These are phyloP conservation scores for Pygoscelis adeliae DNA, from an alignment of 2,113 vertebrate species.

Conservation along the genomic window DNA sequence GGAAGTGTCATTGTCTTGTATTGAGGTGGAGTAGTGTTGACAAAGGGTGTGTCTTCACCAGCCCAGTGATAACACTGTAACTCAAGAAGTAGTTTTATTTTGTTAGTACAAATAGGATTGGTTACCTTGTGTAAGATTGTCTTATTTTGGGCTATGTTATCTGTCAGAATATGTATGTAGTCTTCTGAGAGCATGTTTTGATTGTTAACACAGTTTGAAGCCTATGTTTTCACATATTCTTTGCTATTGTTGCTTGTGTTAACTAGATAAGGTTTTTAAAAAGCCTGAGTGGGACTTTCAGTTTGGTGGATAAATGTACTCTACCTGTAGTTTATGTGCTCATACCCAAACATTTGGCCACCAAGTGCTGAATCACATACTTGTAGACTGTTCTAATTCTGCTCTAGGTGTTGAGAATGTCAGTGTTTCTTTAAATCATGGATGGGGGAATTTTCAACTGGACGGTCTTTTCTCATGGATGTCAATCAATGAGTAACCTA, in stretches of 20 bases:
- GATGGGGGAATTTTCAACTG: not conserved
- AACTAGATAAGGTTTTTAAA: not conserved
- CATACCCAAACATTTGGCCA: not conserved
- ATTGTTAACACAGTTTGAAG: not conserved
- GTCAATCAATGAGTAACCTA: not conserved
- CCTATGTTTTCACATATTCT: not conserved
- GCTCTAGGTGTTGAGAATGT: not conserved
- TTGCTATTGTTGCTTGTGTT: not conserved
- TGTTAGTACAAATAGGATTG: not conserved
- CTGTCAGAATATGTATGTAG: not conserved
- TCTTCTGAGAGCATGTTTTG: not conserved
- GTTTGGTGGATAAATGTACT: not conserved
- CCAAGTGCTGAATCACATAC: not conserved
- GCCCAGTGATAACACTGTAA: not conserved
- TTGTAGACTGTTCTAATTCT: not conserved
- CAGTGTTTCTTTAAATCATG: not conserved
- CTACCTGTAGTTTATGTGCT: not conserved
- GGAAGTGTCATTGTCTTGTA: not conserved
- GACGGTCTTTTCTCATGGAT: not conserved
- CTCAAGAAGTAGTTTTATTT: not conserved
- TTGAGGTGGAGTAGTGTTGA: not conserved
- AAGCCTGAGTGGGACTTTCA: not conserved
- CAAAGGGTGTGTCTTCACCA: not conserved
- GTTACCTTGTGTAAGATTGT: not conserved
- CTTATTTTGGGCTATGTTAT: not conserved